A percentile compares a stretch with the other conserved stretches of the same genome.
phyloP scores from a whole-genome alignment of 2,888 invertebrate species.

The Caenorhabditis sp. region DNA sequence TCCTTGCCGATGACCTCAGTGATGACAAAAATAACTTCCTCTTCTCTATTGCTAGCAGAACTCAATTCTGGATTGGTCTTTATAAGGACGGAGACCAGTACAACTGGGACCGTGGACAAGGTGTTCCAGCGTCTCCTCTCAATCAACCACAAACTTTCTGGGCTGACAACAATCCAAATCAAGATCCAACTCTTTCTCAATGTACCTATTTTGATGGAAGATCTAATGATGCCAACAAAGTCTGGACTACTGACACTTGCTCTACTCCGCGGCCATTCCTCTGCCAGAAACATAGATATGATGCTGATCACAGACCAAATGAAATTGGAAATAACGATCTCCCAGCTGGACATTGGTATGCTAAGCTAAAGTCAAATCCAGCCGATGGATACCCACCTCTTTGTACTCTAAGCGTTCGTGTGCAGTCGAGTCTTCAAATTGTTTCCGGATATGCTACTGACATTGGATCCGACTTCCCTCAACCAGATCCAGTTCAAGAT shows the following conservation, averaged over 20 bases:
- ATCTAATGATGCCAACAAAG: slow-evolving; percentile 37
- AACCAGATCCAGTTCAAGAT: slow-evolving; percentile 66
- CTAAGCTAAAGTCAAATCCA: slow-evolving; percentile 56
- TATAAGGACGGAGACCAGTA: slow-evolving; percentile 58
- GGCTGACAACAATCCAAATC: slow-evolving; percentile 54
- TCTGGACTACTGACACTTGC: slow-evolving; percentile 68
- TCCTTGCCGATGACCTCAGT: slow-evolving; percentile 72
- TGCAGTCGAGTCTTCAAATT: slow-evolving; percentile 74
- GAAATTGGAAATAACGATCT: slow-evolving; percentile 67
- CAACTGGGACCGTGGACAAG: slow-evolving; percentile 66
- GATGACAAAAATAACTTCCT: slow-evolving; percentile 66
- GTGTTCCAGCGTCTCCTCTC: slow-evolving; percentile 25
- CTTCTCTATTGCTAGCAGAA: slow-evolving; percentile 6
- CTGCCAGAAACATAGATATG: slow-evolving; percentile 76
- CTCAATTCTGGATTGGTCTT: slow-evolving; percentile 70
- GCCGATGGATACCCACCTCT: not conserved
- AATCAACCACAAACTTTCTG: slow-evolving; percentile 62
- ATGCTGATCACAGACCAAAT: slow-evolving; percentile 63
- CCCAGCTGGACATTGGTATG: slow-evolving; percentile 74
- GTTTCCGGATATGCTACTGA: slow-evolving; percentile 69
- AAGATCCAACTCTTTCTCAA: slow-evolving; percentile 49
- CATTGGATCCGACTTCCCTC: slow-evolving; percentile 64
- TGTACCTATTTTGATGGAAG: slow-evolving; percentile 65
- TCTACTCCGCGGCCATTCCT: slow-evolving; percentile 60
- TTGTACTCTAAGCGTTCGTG: slow-evolving; percentile 64